Percentiles rank a stretch among this genome's conserved stretches.
Conservation (phyloP, 92 coral and sea anemone species). For the Porites cylindrica region DNA sequence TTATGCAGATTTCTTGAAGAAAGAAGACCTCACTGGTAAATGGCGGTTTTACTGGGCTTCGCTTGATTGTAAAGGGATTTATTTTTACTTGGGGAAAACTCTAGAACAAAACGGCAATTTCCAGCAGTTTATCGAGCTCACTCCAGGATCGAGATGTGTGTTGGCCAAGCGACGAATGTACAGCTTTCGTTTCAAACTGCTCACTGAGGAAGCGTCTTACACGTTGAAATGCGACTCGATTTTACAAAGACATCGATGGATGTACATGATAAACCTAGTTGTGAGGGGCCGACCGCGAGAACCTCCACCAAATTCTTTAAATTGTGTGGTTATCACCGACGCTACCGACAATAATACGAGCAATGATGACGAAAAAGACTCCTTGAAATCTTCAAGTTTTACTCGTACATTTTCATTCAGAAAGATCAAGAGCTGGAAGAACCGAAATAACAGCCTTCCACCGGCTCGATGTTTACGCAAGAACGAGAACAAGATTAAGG, state of each 20-base stretch:
- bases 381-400: constrained; percentile 34
- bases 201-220: constrained; percentile 8
- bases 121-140: constrained; percentile 31
- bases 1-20: constrained; percentile 43
- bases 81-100: constrained; percentile 30
- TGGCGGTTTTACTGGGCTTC: constrained; percentile 35
- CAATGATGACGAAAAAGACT: not conserved
- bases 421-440: constrained; percentile 17
- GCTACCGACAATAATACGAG: not conserved
- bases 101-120: constrained; percentile 18
- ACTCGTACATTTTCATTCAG: constrained; percentile 20
- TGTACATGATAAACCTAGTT: constrained; percentile 50
- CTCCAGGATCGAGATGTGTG: constrained; percentile 38
- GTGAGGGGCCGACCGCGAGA: constrained; percentile 39
- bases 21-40: constrained; percentile 38
- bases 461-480: constrained; percentile 4
- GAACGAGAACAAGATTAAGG: not conserved
- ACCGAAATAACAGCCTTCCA: constrained; percentile 28
- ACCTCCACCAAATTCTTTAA: constrained; percentile 28
- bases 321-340: not conserved
- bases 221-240: constrained; percentile 41
- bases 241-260: constrained; percentile 44
- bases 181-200: constrained; percentile 45
- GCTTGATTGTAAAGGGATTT: constrained; percentile 42
- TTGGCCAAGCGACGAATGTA: constrained; percentile 50